Evolutionary conservation across 2,797 vertebrate genomes (phyloP), one percentile per base, ranked within the genome.

Genomic region (Erpetoichthys calabaricus): DNA sequence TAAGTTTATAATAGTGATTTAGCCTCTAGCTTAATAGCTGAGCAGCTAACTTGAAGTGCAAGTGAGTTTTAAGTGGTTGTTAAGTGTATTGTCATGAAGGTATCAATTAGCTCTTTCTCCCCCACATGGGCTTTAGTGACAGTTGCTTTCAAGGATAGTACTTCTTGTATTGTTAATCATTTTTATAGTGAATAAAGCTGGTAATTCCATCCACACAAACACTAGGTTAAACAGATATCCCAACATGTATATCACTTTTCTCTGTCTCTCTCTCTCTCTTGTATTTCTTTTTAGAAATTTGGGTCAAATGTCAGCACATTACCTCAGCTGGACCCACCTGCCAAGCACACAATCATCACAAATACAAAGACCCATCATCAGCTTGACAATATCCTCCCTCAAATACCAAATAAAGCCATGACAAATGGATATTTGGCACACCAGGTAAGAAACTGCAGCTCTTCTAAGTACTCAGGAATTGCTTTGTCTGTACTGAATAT

Each of bases 131-230:
- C 59, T 0, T 45, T 49, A 59, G 60, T 66, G 72, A 76, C 68
- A 66, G 67, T 52, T 50, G 58, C 67, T 76, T 70, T 79, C 79
- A 77, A 57, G 56, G n/a, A 59, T 44, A 41, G 45, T 59, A 57
- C 62, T 56, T 59, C 44, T 5, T 53, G 58, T 61, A 68, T 79
- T 75, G 73, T 76, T 74, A 69, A 41, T 47, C 63, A 61, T 66
- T 61, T 45, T 0, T 0, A 67, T 62, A 67, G 42, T 70, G 65
- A 62, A 62, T 62, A 57, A 64, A 65, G 68, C 65, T 67, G 57
- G 84, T 84, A 86, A 83, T 80, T 83, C 78, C 77, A 82, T 71
- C 70, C 64, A 57, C 62, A n/a, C 42, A 56, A 8, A 56, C 44
- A 60, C 45, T 42, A 10, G 42, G 44, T 44, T 45, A 5, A 4